These are phyloP conservation scores for Leptothorax acervorum DNA, from an alignment of 2,888 invertebrate species.

Conservation along the genomic window DNA sequence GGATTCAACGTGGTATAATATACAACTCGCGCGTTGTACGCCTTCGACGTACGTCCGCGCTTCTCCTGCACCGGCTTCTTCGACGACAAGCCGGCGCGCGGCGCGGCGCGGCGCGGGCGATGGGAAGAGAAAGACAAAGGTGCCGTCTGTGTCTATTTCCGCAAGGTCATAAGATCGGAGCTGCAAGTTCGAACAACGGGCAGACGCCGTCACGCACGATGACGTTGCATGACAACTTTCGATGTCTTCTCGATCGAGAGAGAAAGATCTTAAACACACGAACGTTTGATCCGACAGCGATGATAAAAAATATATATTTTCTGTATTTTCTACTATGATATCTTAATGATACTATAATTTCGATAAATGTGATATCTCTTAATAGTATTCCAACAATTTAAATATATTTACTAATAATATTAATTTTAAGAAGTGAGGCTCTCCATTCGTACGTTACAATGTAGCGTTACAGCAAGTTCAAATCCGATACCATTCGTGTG, in stretches of 20 bases:
- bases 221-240: slow-evolving; percentile 35
- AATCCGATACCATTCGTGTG: not conserved
- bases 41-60: slow-evolving; percentile 12
- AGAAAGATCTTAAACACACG: slow-evolving; percentile 5
- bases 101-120: too few relatives aligned
- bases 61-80: slow-evolving; percentile 18
- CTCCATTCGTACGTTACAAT: not conserved
- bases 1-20: slow-evolving; percentile 35
- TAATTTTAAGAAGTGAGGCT: not conserved
- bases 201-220: slow-evolving; percentile 32
- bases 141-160: slow-evolving; percentile 47
- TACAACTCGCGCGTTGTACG: slow-evolving; percentile 24
- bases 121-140: slow-evolving; percentile 32
- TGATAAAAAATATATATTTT: not conserved
- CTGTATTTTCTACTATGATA: not conserved
- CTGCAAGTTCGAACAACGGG: slow-evolving; percentile 37
- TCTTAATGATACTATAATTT: slow-evolving; percentile 4
- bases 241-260: slow-evolving; percentile 16
- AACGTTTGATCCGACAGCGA: not conserved
- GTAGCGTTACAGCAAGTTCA: not conserved
- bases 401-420: slow-evolving; percentile 1
- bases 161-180: slow-evolving; percentile 48
- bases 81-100: not conserved
- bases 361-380: not conserved
- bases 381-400: not conserved